A percentile compares a stretch with the other conserved stretches of the same genome.
Conservation (phyloP, 92 coral and sea anemone species). For the Porites rus region DNA sequence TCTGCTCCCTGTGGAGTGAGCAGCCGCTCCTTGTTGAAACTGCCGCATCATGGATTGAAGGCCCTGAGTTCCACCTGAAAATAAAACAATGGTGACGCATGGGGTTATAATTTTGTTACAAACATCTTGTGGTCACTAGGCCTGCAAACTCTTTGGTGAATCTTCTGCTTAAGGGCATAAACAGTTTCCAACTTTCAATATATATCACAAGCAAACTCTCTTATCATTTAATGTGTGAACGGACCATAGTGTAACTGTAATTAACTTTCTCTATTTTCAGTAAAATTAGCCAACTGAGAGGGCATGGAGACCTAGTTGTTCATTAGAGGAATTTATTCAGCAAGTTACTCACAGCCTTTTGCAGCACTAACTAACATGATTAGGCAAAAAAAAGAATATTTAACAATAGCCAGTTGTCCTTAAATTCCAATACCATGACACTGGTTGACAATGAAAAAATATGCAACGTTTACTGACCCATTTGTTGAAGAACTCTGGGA, state of each 20-base stretch:
- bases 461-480: slow-evolving; percentile 75
- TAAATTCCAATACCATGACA: too few species aligned
- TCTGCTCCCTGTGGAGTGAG: slow-evolving; percentile 58
- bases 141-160: not conserved
- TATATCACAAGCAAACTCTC: not conserved
- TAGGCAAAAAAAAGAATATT: too few species aligned
- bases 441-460: too few species aligned
- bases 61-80: slow-evolving; percentile 97
- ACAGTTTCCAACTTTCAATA: not conserved
- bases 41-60: slow-evolving; percentile 99
- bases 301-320: not conserved
- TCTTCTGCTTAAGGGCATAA: not conserved
- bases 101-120: not conserved
- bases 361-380: not conserved
- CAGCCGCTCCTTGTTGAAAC: slow-evolving; percentile 91
- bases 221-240: too few species aligned
- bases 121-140: too few species aligned
- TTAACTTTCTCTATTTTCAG: not conserved
- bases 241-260: too few species aligned
- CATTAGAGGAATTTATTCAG: not conserved
- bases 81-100: not conserved
- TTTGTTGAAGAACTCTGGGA: slow-evolving; percentile 98
- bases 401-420: too few species aligned
- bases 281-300: not conserved
- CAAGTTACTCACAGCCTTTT: not conserved